These are phyloP conservation scores for Anguilla obscura DNA, from an alignment of 2,797 vertebrate species.

Conservation along the genomic window DNA sequence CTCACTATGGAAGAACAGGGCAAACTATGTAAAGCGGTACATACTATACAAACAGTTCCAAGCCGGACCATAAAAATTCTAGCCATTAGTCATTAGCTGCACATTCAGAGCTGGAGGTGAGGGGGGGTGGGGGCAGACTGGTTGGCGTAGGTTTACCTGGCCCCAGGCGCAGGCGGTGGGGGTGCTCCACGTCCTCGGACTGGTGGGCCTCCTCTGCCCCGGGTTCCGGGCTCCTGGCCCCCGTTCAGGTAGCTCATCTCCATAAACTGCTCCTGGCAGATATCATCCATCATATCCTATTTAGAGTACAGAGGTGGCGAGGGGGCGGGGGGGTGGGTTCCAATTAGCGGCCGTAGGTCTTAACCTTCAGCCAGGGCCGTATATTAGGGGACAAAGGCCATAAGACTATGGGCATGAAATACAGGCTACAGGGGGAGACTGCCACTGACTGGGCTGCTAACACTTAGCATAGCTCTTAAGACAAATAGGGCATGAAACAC, in stretches of 20 bases:
- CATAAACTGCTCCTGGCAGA: constrained; percentile 98
- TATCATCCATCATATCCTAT: constrained; percentile 98
- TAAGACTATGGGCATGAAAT: not conserved
- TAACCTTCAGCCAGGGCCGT: not conserved
- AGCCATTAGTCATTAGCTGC: not conserved
- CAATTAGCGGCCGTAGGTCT: constrained; percentile 10
- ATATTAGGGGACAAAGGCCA: not conserved
- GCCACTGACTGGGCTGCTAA: not conserved
- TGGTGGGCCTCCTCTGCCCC: constrained; percentile 85
- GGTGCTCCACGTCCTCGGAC: constrained; percentile 86
- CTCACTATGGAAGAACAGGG: not conserved
- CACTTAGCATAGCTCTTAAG: not conserved
- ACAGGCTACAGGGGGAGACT: not conserved
- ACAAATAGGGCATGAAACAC: not conserved
- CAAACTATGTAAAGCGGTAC: not conserved
- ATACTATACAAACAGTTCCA: not conserved
- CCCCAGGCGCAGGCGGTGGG: constrained; percentile 78
- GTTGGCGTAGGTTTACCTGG: constrained; percentile 73
- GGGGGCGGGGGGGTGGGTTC: not conserved
- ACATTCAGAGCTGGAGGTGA: not conserved
- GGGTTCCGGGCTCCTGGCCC: constrained; percentile 81
- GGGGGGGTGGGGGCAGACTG: not conserved
- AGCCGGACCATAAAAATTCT: not conserved
- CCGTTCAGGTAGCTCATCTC: constrained; percentile 96
- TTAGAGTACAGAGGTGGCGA: constrained; percentile 23